phyloP scores from a whole-genome alignment of 2,888 invertebrate genomes.

The Chymomyza fuscimana region DNA sequence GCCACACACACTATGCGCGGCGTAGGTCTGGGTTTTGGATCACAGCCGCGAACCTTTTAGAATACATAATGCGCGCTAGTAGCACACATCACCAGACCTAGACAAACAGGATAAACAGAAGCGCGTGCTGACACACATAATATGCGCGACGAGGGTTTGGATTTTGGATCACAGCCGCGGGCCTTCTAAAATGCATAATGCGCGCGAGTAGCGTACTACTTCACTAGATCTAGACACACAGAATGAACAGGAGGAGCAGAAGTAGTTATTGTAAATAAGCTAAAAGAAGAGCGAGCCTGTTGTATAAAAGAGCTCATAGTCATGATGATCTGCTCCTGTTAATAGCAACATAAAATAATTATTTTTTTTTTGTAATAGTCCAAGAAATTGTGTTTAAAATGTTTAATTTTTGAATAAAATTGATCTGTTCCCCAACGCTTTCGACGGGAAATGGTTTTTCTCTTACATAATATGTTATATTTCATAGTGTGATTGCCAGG shows the following conservation, averaged over 20 bases:
- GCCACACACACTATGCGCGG: conserved; percentile 97
- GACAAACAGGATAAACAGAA: neutral
- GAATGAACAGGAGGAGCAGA: conserved; percentile 81
- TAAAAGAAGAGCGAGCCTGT: neutral
- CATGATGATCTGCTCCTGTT: neutral
- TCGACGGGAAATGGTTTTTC: too few relatives aligned
- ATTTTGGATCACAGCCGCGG: conserved; percentile 84
- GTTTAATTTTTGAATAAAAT: neutral
- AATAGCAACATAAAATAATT: neutral
- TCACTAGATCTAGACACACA: too few relatives aligned
- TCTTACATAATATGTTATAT: too few relatives aligned
- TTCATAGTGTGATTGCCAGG: too few relatives aligned
- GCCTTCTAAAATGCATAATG: conserved; percentile 60
- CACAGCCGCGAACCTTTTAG: conserved; percentile 80
- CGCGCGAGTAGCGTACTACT: too few relatives aligned
- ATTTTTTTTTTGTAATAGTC: neutral
- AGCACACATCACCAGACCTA: neutral
- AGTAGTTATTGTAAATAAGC: conserved; percentile 2
- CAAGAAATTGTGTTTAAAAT: neutral
- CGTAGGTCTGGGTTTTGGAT: conserved; percentile 89
- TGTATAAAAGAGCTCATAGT: neutral
- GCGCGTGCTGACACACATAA: conserved; percentile 97
- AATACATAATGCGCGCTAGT: neutral
- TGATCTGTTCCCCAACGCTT: neutral
- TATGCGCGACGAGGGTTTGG: conserved; percentile 92